Percentiles rank a stretch among this genome's conserved stretches.
Conservation (phyloP, 2,888 invertebrate species). For the Galeruca laticollis region DNA sequence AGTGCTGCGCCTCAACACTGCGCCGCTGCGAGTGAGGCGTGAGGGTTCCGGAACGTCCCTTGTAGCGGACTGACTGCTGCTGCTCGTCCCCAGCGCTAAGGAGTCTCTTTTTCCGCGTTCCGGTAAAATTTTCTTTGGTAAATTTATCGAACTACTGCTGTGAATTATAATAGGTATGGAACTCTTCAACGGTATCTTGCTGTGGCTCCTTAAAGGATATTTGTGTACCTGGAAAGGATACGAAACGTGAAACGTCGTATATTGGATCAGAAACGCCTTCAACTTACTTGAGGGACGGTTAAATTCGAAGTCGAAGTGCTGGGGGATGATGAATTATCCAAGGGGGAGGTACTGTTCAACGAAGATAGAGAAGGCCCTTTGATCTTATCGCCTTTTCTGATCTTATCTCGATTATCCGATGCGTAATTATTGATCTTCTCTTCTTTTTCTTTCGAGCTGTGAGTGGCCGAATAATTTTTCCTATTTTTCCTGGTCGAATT, state of each 20-base stretch:
- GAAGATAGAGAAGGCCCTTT: constrained; percentile 35
- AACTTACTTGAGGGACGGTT: constrained; percentile 55
- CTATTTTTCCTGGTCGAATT: constrained; percentile 43
- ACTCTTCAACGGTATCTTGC: constrained; percentile 46
- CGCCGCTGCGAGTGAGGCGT: constrained; percentile 70
- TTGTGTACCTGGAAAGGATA: constrained; percentile 56
- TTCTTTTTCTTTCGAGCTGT: constrained; percentile 43
- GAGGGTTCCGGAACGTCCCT: constrained; percentile 65
- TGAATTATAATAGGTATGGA: constrained; percentile 14
- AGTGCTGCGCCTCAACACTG: constrained; percentile 68
- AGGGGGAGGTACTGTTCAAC: constrained; percentile 31
- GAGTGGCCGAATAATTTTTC: constrained; percentile 41
- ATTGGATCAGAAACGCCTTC: background rate
- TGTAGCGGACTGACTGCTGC: constrained; percentile 54
- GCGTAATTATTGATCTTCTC: constrained; percentile 37
- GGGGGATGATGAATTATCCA: constrained; percentile 48
- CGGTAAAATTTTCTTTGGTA: constrained; percentile 41
- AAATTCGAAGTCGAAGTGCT: constrained; percentile 52
- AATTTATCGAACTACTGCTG: constrained; percentile 28
- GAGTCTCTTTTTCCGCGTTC: constrained; percentile 59
- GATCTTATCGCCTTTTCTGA: constrained; percentile 37
- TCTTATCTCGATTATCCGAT: constrained; percentile 39
- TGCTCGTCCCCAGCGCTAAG: constrained; percentile 70
- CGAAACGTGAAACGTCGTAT: background rate
- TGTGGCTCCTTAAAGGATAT: constrained; percentile 67